These are phyloP conservation scores for Hypomecis punctinalis DNA, from an alignment of 2,888 invertebrate species.

Conservation along the genomic window DNA sequence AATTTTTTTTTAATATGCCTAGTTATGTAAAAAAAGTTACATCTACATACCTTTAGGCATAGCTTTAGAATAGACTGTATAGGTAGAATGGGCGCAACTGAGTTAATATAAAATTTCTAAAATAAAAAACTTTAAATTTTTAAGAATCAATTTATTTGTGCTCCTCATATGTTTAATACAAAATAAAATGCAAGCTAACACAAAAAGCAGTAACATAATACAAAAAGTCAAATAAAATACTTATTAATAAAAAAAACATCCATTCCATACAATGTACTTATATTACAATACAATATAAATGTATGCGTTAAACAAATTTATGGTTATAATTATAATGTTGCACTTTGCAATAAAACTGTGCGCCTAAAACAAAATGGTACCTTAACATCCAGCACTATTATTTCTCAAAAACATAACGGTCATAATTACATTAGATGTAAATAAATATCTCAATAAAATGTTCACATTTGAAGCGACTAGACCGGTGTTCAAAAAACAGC, in stretches of 20 bases:
- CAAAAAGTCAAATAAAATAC: conserved; percentile 22
- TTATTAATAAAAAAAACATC: conserved; percentile 19
- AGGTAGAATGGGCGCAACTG: too few species aligned
- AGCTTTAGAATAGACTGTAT: background rate
- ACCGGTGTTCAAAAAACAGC: conserved; percentile 69
- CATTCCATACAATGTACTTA: conserved; percentile 14
- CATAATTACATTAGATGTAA: conserved; percentile 48
- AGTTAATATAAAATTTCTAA: background rate
- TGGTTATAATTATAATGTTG: background rate
- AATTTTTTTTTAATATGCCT: too few species aligned
- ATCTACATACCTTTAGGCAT: background rate
- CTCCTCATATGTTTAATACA: conserved; percentile 37
- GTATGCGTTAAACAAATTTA: background rate
- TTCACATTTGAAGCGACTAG: conserved; percentile 74
- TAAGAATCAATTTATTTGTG: conserved; percentile 46
- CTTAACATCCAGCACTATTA: background rate
- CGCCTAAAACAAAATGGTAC: conserved; percentile 23
- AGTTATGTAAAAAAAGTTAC: too few species aligned
- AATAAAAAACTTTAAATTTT: conserved; percentile 16
- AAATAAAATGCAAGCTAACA: conserved; percentile 41
- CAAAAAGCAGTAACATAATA: conserved; percentile 37
- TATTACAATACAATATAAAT: background rate
- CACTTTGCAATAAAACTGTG: conserved; percentile 14
- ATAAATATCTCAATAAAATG: conserved; percentile 64
- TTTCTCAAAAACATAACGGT: background rate